Conservation (phyloP, 2,888 invertebrate genomes). For the Habroteleia sp. region DNA sequence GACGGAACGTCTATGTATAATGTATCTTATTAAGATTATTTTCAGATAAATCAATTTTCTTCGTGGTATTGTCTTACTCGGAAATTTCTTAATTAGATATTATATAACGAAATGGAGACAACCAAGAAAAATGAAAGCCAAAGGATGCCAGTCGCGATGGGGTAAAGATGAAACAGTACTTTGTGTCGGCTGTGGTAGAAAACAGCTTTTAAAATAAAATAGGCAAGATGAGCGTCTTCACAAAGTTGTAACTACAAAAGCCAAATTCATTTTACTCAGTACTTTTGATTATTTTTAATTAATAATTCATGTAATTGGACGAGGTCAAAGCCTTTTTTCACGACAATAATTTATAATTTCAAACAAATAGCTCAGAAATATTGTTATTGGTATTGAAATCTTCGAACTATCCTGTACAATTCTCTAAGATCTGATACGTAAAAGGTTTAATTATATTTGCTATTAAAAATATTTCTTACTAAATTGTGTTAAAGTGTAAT, state of each 20-base stretch:
- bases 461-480: too few relatives aligned
- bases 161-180: slow-evolving; percentile 32
- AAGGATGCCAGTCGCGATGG: slow-evolving; percentile 17
- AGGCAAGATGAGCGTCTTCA: slow-evolving; percentile 27
- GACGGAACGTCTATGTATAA: slow-evolving; percentile 28
- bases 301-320: slow-evolving; percentile 22
- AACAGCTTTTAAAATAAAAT: slow-evolving; percentile 22
- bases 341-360: background rate
- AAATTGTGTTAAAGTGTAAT: too few relatives aligned
- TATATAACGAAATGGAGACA: slow-evolving; percentile 46
- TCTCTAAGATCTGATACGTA: too few relatives aligned
- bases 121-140: slow-evolving; percentile 40
- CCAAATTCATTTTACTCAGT: slow-evolving; percentile 11
- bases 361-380: background rate
- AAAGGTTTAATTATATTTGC: too few relatives aligned
- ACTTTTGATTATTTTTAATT: slow-evolving; percentile 19
- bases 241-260: slow-evolving; percentile 19
- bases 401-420: too few relatives aligned
- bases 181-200: slow-evolving; percentile 14
- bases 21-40: slow-evolving; percentile 51
- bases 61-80: slow-evolving; percentile 44
- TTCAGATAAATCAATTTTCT: slow-evolving; percentile 48
- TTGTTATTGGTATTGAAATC: too few relatives aligned
- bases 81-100: slow-evolving; percentile 50
- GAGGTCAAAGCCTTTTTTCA: background rate